These are phyloP conservation scores for Epinotia brunnichana DNA, from an alignment of 2,888 invertebrate genomes.

Conservation along the genomic window DNA sequence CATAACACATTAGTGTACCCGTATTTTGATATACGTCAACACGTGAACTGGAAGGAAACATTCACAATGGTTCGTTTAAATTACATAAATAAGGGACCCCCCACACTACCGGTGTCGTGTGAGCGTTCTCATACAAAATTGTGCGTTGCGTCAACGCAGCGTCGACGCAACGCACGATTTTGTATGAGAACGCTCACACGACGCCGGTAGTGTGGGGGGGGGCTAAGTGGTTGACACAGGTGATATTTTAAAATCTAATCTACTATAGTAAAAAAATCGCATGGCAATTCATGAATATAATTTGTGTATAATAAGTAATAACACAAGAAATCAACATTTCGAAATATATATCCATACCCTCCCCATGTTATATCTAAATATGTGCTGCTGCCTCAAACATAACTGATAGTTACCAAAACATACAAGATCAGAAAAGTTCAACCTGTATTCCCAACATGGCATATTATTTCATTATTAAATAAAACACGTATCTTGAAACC, in stretches of 20 bases:
- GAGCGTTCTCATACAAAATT: no score
- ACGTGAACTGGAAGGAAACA: neutral
- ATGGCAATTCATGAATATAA: no score
- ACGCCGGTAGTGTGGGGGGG: no score
- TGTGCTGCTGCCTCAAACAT: slow-evolving; percentile 19
- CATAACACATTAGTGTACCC: neutral
- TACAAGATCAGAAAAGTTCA: neutral
- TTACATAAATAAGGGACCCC: neutral
- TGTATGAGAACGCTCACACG: no score
- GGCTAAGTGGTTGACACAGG: neutral
- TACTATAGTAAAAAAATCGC: neutral
- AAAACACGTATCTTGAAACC: slow-evolving; percentile 5
- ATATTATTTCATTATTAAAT: slow-evolving; percentile 3
- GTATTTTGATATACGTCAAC: neutral
- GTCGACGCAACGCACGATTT: no score
- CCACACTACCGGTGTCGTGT: no score
- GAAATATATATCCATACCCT: neutral
- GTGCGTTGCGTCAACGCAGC: no score
- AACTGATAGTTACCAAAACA: neutral
- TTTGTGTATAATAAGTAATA: neutral
- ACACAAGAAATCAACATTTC: neutral
- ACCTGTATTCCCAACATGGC: neutral
- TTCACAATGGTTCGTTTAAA: neutral
- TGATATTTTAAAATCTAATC: neutral
- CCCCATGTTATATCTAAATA: slow-evolving; percentile 18